phyloP scores from a whole-genome alignment of 2,888 invertebrate species.

The Callinectes sapidus region DNA sequence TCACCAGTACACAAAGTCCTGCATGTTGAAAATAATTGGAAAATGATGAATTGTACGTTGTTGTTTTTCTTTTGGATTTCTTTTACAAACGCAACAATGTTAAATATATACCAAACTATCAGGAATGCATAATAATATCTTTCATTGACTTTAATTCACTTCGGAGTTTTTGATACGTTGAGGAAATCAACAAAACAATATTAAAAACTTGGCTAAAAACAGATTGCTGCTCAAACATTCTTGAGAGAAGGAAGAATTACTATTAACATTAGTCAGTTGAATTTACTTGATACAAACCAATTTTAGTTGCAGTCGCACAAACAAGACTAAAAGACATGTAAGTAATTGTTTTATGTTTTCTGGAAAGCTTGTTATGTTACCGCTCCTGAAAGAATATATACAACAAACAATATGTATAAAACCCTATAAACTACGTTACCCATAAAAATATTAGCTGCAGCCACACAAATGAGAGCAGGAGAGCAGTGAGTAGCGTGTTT shows the following conservation, averaged over 20 bases:
- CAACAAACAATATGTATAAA: background rate
- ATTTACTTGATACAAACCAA: background rate
- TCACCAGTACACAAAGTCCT: background rate
- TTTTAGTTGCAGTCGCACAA: background rate
- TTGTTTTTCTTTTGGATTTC: too few relatives aligned
- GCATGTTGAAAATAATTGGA: background rate
- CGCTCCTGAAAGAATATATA: too few relatives aligned
- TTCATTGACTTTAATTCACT: background rate
- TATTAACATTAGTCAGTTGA: background rate
- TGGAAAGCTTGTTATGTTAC: slow-evolving; percentile 7
- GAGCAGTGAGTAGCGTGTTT: background rate
- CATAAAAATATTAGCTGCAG: background rate
- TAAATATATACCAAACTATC: background rate
- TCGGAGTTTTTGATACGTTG: background rate
- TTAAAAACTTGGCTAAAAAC: background rate
- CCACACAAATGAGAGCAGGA: background rate
- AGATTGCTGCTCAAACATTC: background rate
- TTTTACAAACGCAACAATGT: background rate
- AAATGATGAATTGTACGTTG: background rate
- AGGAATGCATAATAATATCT: too few relatives aligned
- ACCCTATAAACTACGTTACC: background rate
- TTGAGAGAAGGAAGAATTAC: background rate
- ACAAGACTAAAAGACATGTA: background rate
- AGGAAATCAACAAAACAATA: background rate
- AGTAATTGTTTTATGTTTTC: background rate